These are phyloP conservation scores for Noctuana brunneofusca DNA, from an alignment of 2,888 invertebrate species.

Conservation along the genomic window DNA sequence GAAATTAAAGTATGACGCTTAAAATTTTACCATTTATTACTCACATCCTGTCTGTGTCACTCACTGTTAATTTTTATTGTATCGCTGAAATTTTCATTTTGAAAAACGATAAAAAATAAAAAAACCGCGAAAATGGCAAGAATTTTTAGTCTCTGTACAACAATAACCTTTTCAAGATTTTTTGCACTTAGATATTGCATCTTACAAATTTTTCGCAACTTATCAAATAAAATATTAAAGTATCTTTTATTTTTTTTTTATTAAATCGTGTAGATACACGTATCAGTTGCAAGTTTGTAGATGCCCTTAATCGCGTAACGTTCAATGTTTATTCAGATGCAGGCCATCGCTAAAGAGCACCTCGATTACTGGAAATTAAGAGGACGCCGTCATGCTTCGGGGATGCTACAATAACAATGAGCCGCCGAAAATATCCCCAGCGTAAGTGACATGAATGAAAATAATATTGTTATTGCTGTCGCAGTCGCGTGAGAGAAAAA, in stretches of 20 bases:
- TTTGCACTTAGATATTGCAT: too few species aligned
- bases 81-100: conserved; percentile 72
- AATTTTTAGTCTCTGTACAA: too few species aligned
- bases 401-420: conserved; percentile 78
- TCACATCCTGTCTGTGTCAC: conserved; percentile 58
- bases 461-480: conserved; percentile 47
- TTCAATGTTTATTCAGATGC: conserved; percentile 79
- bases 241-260: too few species aligned
- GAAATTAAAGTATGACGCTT: conserved; percentile 30
- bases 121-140: too few species aligned
- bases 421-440: conserved; percentile 68
- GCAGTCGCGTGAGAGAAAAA: conserved; percentile 33
- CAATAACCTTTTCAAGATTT: too few species aligned
- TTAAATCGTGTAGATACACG: too few species aligned
- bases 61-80: conserved; percentile 64
- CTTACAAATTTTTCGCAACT: too few species aligned
- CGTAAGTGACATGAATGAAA: conserved; percentile 63
- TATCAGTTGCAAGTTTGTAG: conserved; percentile 34
- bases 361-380: conserved; percentile 82
- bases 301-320: conserved; percentile 54
- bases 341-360: conserved; percentile 68
- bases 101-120: too few species aligned
- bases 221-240: too few species aligned
- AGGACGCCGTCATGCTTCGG: conserved; percentile 66
- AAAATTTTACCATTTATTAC: conserved; percentile 47